Percentiles rank a stretch among this genome's conserved stretches.
Evolutionary conservation across 1,140 invertebrate species (phyloP).

Genomic region (Sycophila sp.): DNA sequence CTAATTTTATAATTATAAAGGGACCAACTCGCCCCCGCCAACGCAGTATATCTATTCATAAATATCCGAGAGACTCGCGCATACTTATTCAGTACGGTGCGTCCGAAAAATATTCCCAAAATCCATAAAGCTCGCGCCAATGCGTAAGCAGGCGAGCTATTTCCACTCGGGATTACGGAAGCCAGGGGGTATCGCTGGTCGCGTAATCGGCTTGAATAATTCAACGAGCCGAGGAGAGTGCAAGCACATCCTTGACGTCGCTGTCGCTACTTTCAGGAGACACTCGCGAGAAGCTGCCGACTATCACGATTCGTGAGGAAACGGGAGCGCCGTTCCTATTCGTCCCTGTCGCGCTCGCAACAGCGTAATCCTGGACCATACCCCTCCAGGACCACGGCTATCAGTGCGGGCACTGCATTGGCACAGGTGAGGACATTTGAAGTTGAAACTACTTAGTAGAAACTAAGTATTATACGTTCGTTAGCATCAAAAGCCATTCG

Average conservation of each 20-base stretch:
- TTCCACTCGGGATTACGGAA: too few relatives aligned
- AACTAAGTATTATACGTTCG: too few relatives aligned
- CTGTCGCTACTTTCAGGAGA: slow-evolving; percentile 50
- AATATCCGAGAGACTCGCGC: too few relatives aligned
- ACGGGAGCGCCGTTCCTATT: slow-evolving; percentile 58
- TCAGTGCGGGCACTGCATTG: slow-evolving; percentile 39
- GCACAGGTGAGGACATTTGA: slow-evolving; percentile 35
- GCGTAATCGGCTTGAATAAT: background rate
- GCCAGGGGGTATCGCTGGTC: too few relatives aligned
- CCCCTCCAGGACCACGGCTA: slow-evolving; percentile 48
- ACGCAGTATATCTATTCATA: too few relatives aligned
- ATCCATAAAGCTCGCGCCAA: too few relatives aligned
- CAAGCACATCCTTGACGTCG: background rate
- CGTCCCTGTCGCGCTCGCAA: slow-evolving; percentile 58
- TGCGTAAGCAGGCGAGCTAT: too few relatives aligned
- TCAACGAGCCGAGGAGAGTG: background rate
- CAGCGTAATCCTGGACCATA: slow-evolving; percentile 46
- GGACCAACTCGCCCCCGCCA: too few relatives aligned
- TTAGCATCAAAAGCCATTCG: too few relatives aligned
- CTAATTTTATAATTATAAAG: too few relatives aligned
- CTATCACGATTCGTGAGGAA: slow-evolving; percentile 41
- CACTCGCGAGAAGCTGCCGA: slow-evolving; percentile 54
- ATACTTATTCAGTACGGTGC: too few relatives aligned
- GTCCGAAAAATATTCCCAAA: too few relatives aligned
- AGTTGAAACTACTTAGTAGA: background rate